A percentile compares a stretch with the other conserved stretches of the same genome.
phyloP scores from a whole-genome alignment of 2,888 invertebrate genomes.

The Nyleta sp. region DNA sequence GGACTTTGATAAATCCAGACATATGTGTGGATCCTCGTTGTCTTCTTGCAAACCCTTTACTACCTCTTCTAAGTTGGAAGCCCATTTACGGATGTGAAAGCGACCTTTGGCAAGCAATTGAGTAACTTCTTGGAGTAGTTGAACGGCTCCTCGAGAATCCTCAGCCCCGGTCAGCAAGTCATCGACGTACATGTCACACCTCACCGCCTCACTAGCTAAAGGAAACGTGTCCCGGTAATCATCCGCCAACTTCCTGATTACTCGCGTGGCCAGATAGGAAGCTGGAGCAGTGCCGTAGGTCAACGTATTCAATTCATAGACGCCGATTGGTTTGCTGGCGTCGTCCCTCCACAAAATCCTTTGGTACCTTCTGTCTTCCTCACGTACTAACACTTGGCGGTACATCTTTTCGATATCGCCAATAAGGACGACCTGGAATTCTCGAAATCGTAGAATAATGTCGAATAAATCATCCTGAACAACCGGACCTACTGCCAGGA shows the following conservation, averaged over 20 bases:
- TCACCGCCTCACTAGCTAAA: no score
- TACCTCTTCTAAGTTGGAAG: no score
- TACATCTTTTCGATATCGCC: constrained; percentile 38
- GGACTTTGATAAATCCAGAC: no score
- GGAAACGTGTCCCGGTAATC: background rate
- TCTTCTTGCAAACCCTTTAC: no score
- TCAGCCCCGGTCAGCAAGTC: no score
- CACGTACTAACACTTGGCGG: constrained; percentile 2
- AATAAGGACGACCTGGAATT: background rate
- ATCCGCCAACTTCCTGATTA: background rate
- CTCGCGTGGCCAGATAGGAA: background rate
- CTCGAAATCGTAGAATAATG: constrained; percentile 3
- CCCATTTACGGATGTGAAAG: no score
- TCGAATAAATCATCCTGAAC: constrained; percentile 19
- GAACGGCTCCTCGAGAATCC: no score
- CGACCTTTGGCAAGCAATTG: background rate
- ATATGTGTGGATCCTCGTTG: no score
- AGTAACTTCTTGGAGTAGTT: no score
- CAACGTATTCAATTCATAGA: constrained; percentile 7
- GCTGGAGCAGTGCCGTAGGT: constrained; percentile 4
- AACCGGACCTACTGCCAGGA: constrained; percentile 23
- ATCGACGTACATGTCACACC: no score
- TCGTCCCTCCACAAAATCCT: no score
- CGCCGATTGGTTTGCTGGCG: background rate
- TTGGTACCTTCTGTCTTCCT: constrained; percentile 22